These are phyloP conservation scores for Empidonax traillii DNA, from an alignment of 2,113 vertebrate species.

Conservation along the genomic window DNA sequence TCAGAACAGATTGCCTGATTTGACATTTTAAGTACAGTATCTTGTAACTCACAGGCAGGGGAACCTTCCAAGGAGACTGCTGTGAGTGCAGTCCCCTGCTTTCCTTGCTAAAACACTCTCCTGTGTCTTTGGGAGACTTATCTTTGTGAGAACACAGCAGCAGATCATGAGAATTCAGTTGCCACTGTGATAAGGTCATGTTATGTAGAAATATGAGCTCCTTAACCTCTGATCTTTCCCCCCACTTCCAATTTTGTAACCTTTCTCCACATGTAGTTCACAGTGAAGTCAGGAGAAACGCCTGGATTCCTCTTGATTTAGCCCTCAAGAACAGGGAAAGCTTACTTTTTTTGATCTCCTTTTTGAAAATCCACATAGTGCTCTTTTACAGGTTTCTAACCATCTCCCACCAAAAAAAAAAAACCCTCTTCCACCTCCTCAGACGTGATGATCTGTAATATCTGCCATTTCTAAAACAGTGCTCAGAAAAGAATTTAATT, in stretches of 20 bases:
- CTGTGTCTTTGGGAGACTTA: not conserved
- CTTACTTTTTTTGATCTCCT: not conserved
- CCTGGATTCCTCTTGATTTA: not conserved
- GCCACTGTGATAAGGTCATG: slow-evolving; percentile 19
- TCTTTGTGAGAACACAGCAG: slow-evolving; percentile 45
- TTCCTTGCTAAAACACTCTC: not conserved
- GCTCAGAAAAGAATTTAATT: not conserved
- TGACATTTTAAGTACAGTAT: slow-evolving; percentile 60
- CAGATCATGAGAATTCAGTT: slow-evolving; percentile 37
- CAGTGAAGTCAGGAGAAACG: not conserved
- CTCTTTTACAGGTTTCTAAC: not conserved
- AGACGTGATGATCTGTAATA: not conserved
- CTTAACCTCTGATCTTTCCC: slow-evolving; percentile 54
- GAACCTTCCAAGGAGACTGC: not conserved
- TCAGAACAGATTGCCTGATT: slow-evolving; percentile 48
- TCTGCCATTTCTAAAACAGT: not conserved
- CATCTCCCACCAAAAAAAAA: not conserved
- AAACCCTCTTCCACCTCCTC: not conserved
- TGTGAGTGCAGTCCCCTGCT: not conserved
- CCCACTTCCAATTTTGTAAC: not conserved
- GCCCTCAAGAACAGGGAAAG: not conserved
- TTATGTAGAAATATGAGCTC: slow-evolving; percentile 57
- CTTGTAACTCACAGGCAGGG: slow-evolving; percentile 15
- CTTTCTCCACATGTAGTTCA: not conserved
- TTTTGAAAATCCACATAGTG: not conserved